Evolutionary conservation across 53 echinoderm and acorn worm genomes (phyloP).

Genomic region (Pentamera pediparva): DNA sequence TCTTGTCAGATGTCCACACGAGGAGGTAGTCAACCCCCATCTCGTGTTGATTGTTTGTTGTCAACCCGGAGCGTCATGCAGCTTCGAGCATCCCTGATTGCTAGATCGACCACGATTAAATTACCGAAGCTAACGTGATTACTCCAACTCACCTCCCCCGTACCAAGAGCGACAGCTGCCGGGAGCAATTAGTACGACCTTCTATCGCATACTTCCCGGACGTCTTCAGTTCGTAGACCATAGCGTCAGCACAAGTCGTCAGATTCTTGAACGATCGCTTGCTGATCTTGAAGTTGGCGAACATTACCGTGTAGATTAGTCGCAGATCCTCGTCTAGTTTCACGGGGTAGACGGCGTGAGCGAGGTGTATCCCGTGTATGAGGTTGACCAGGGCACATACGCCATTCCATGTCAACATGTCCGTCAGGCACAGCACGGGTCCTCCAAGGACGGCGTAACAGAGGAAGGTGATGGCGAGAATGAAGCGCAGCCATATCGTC

Average conservation of each 20-base stretch:
- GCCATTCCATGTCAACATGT: conserved; percentile 72
- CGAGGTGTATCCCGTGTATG: conserved; percentile 58
- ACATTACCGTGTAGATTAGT: conserved; percentile 58
- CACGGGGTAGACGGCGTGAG: conserved; percentile 55
- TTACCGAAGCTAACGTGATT: too few species aligned
- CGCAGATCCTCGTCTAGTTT: conserved; percentile 77
- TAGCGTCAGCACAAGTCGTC: conserved; percentile 49
- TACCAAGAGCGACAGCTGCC: conserved; percentile 65
- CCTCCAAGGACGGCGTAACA: conserved; percentile 78
- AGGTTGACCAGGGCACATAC: conserved; percentile 56
- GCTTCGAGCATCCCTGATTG: too few species aligned
- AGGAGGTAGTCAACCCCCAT: too few species aligned
- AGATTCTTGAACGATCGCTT: conserved; percentile 70
- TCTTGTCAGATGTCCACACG: too few species aligned
- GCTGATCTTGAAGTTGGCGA: conserved; percentile 73
- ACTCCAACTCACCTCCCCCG: conserved; percentile 66
- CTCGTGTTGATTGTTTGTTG: too few species aligned
- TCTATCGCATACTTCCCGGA: conserved; percentile 86
- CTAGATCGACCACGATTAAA: too few species aligned
- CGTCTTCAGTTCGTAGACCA: conserved; percentile 80
- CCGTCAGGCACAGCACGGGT: conserved; percentile 80
- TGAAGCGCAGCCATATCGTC: conserved; percentile 72
- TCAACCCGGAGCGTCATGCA: too few species aligned
- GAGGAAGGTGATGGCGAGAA: conserved; percentile 50
- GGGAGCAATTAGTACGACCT: conserved; percentile 56